Evolutionary conservation across 2,797 vertebrate species (phyloP).

Genomic region (Chelonia mydas): DNA sequence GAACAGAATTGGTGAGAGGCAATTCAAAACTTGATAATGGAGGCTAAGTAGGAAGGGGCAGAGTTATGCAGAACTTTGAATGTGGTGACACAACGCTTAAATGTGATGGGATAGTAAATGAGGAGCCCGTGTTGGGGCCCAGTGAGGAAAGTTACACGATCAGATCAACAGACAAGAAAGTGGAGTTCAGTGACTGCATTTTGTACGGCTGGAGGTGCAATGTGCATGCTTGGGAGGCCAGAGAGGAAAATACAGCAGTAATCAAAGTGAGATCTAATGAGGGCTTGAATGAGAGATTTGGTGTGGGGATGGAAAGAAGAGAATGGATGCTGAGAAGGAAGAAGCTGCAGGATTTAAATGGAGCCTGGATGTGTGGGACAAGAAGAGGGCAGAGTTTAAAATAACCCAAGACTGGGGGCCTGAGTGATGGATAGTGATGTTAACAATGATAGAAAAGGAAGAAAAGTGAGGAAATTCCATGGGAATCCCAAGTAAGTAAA

Average conservation of each 20-base stretch:
- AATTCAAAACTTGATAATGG: not conserved
- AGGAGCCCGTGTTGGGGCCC: not conserved
- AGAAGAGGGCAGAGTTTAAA: not conserved
- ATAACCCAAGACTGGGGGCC: not conserved
- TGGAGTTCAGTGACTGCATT: not conserved
- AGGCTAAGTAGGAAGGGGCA: not conserved
- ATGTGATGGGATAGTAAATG: not conserved
- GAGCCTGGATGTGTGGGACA: not conserved
- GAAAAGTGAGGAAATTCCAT: not conserved
- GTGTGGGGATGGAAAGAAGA: not conserved
- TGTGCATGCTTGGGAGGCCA: not conserved
- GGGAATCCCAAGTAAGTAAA: not conserved
- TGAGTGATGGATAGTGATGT: not conserved
- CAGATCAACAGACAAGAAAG: not conserved
- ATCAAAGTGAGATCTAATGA: not conserved
- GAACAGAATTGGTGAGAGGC: not conserved
- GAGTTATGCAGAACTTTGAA: not conserved
- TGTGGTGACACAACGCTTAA: not conserved
- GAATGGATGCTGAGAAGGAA: not conserved
- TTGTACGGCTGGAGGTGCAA: not conserved
- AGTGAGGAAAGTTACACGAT: not conserved
- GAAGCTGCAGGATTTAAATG: not conserved
- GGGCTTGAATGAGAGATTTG: not conserved
- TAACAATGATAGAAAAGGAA: not conserved
- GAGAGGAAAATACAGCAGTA: accelerated